Percentiles rank a stretch among this genome's conserved stretches.
These are phyloP conservation scores for Orius insidiosus DNA, from an alignment of 1,140 invertebrate species.

Conservation along the genomic window DNA sequence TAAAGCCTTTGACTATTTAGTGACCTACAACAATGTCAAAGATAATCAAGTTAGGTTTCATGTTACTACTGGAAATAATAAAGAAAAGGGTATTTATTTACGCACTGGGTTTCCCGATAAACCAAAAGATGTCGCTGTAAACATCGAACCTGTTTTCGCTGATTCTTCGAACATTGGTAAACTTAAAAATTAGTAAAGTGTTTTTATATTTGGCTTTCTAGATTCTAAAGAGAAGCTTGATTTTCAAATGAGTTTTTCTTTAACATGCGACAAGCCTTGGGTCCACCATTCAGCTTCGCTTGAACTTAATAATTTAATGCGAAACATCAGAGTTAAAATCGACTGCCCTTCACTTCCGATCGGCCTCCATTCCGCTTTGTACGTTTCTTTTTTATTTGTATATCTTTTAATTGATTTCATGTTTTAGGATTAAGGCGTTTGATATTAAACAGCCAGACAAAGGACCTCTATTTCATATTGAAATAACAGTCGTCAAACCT, in stretches of 20 bases:
- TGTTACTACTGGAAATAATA: conserved; percentile 38
- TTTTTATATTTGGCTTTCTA: conserved; percentile 27
- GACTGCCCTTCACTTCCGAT: conserved; percentile 50
- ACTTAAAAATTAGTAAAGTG: conserved; percentile 6
- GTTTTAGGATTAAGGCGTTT: conserved; percentile 56
- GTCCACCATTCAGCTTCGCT: conserved; percentile 62
- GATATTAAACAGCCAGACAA: conserved; percentile 64
- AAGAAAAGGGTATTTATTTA: conserved; percentile 71
- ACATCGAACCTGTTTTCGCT: conserved; percentile 63
- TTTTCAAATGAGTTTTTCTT: conserved; percentile 64
- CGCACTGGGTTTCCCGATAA: conserved; percentile 46
- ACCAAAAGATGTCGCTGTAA: conserved; percentile 52
- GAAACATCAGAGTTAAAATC: conserved; percentile 54
- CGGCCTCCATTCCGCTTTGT: conserved; percentile 68
- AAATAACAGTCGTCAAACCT: conserved; percentile 79
- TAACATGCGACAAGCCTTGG: conserved; percentile 58
- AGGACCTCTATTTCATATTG: conserved; percentile 80
- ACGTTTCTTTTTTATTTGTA: conserved; percentile 20
- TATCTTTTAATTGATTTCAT: conserved; percentile 4
- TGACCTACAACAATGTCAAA: conserved; percentile 30
- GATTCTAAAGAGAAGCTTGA: conserved; percentile 59
- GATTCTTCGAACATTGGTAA: conserved; percentile 20
- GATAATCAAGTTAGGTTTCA: conserved; percentile 62
- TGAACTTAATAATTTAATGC: conserved; percentile 61
- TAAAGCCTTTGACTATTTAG: conserved; percentile 62